Percentiles rank a stretch among this genome's conserved stretches.
Conservation (phyloP, 1,140 invertebrate species). For the Yoshiicerus persimilis region DNA sequence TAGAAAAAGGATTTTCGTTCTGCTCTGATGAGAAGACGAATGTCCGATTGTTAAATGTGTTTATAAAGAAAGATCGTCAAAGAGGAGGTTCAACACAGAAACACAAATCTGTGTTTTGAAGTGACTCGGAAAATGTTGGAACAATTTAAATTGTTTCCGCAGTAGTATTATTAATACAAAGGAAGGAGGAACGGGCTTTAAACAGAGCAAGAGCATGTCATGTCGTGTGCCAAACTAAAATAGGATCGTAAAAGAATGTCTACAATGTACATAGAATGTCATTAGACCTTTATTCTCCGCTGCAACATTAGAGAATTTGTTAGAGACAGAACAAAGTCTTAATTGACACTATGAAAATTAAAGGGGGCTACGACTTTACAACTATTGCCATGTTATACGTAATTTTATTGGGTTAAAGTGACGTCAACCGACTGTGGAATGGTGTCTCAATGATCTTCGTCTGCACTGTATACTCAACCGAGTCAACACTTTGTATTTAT, state of each 20-base stretch:
- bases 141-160: background rate
- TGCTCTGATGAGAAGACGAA: background rate
- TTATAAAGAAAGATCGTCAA: background rate
- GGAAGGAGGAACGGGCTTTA: background rate
- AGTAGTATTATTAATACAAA: background rate
- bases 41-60: background rate
- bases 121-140: background rate
- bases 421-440: background rate
- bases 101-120: background rate
- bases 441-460: background rate
- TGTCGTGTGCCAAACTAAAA: background rate
- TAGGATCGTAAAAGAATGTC: background rate
- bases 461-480: background rate
- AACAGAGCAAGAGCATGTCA: background rate
- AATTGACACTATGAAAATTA: background rate
- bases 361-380: background rate
- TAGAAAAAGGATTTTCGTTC: background rate
- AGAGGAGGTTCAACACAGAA: background rate
- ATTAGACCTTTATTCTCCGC: background rate
- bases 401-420: background rate
- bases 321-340: background rate
- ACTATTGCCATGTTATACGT: background rate
- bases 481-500: background rate
- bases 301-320: background rate
- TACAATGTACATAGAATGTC: background rate